These are phyloP conservation scores for Stenchaetothrips biformis DNA, from an alignment of 2,888 invertebrate genomes.

Conservation along the genomic window DNA sequence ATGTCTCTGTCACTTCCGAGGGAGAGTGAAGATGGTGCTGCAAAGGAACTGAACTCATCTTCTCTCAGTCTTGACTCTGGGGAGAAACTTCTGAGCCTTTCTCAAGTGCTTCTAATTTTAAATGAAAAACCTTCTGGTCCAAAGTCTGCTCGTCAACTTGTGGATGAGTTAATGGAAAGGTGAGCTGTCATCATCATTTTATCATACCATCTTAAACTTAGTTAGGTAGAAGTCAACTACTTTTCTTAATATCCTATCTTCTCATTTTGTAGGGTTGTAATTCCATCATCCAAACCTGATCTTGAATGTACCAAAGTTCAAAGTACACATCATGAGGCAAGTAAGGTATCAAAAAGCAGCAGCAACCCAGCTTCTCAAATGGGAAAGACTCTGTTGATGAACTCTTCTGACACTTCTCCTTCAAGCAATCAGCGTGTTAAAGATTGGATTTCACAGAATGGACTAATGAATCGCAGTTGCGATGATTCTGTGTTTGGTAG, in stretches of 20 bases:
- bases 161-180: neutral
- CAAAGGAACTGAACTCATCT: neutral
- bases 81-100: neutral
- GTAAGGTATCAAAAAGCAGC: too few relatives aligned
- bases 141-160: neutral
- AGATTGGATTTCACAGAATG: neutral
- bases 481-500: neutral
- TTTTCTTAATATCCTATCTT: neutral
- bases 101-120: neutral
- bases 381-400: neutral
- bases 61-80: slow-evolving; percentile 4
- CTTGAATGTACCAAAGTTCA: too few relatives aligned
- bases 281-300: too few relatives aligned
- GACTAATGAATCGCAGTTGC: neutral
- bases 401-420: neutral
- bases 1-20: neutral
- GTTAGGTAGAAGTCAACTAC: neutral
- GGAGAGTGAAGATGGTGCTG: neutral
- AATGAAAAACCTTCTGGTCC: neutral
- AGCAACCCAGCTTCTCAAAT: too few relatives aligned
- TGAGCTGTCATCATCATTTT: neutral
- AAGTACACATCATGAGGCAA: too few relatives aligned
- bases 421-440: neutral
- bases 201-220: neutral
- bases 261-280: too few relatives aligned